phyloP scores from a whole-genome alignment of 2,888 invertebrate species.

The Willowsia nigromaculata region DNA sequence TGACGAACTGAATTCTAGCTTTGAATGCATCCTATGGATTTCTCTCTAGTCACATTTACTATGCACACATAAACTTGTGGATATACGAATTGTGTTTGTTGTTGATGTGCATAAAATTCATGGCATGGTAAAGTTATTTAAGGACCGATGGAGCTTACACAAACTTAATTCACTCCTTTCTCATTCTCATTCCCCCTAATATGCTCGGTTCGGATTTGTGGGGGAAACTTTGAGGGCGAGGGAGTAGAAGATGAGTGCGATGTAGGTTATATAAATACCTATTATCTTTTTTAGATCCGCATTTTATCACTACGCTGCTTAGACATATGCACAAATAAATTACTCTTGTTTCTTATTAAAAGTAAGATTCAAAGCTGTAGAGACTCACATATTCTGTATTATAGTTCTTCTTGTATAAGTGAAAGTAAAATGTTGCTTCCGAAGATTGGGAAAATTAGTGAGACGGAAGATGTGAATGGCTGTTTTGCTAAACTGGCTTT shows the following conservation, averaged over 20 bases:
- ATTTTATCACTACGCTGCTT: neutral
- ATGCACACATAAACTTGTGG: neutral
- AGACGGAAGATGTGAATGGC: conserved; percentile 57
- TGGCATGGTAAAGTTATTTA: conserved; percentile 26
- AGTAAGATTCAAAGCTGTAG: too few relatives aligned
- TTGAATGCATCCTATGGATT: conserved; percentile 31
- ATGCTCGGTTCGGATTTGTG: conserved; percentile 7
- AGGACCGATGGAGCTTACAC: conserved; percentile 4
- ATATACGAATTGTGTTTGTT: conserved; percentile 1
- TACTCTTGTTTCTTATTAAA: neutral
- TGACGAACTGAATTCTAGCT: conserved; percentile 26
- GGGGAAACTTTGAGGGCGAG: neutral
- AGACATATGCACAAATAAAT: neutral
- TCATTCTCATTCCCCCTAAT: neutral
- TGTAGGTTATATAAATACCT: conserved; percentile 2
- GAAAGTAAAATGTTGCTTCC: conserved; percentile 56
- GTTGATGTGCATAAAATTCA: conserved; percentile 50
- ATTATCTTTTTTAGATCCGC: neutral
- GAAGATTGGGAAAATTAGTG: conserved; percentile 44
- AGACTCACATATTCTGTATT: neutral
- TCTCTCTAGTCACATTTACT: neutral
- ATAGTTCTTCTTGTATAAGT: neutral
- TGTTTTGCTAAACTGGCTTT: neutral
- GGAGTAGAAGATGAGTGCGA: neutral
- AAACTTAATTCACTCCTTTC: conserved; percentile 33